Evolutionary conservation across 2,797 vertebrate genomes (phyloP).

Genomic region (Acipenser transmontanus): DNA sequence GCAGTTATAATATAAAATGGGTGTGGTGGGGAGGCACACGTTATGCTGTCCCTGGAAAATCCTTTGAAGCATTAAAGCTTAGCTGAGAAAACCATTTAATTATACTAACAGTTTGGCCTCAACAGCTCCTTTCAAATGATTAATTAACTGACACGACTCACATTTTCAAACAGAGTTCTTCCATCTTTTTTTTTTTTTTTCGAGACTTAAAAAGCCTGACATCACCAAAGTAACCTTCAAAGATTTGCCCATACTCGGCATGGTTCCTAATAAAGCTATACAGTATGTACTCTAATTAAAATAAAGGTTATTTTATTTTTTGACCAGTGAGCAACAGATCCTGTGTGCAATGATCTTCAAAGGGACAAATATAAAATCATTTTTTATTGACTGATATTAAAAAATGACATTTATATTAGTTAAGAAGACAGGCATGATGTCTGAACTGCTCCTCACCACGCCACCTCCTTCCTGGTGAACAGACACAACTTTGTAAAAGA

Average conservation of each 20-base stretch:
- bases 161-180: constrained; percentile 6
- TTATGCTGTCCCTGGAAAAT: constrained; percentile 1
- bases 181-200: neutral
- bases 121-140: constrained; percentile 3
- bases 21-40: neutral
- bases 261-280: neutral
- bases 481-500: too few species aligned
- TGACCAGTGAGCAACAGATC: too few species aligned
- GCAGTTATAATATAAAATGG: constrained; percentile 8
- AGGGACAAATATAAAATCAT: too few species aligned
- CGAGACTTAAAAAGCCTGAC: neutral
- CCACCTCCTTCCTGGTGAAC: too few species aligned
- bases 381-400: too few species aligned
- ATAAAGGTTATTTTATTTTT: too few species aligned
- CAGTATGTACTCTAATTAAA: too few species aligned
- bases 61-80: constrained; percentile 17
- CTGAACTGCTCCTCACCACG: too few species aligned
- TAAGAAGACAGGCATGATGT: too few species aligned
- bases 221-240: constrained; percentile 1
- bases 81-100: constrained; percentile 18
- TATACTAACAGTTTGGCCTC: constrained; percentile 5
- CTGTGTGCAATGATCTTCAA: too few species aligned
- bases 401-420: too few species aligned
- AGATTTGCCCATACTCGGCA: neutral
- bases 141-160: constrained; percentile 13